Base-by-base conservation (phyloP, 92 coral and sea anemone species). In the Paragorgia papillata region DNA sequence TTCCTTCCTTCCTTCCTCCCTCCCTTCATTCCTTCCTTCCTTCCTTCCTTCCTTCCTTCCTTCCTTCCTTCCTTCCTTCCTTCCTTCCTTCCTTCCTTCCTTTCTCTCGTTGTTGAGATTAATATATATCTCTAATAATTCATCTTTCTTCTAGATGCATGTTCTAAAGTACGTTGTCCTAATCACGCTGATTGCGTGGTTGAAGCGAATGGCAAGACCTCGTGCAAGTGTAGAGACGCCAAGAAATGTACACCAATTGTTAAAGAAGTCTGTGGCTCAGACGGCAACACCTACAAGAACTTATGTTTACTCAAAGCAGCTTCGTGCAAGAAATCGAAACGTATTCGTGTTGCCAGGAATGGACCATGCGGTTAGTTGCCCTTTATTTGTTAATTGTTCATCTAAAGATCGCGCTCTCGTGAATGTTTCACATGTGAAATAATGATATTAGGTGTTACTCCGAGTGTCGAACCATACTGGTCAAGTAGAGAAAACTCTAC, bases 251-350 rank as follows among this genome's bases (percentile, higher is more conserved):
- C 83, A 60, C 58, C 81, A 56, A 63, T 34, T 22, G 90, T 91
- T 27, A 87, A 84, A 32, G 87, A 82, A 81, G 96, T 95, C 57
- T 95, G 99, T 71, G 99, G 99, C 15, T 76, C 99, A 35, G 99
- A 95, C 48, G 88, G 89, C 20, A 80, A 30, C 75, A 85, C 90
- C 53, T 95, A 95, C 57, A 80, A 85, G 9, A 95, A 86, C 63
- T 88, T 86, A 50, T 95, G 99, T 20, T 83, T 87, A 20, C 90
- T 95, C 29, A 87, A 85, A 25, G 97, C 64, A 10, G 78, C 78
- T 39, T 53, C 78, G 50, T 71, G 78, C 64, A 71, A 71, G 17
- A 34, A 43, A 53, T 64, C 51, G 22, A 71, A 71, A 71, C 78
- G 78, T 32, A 53, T 71, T 39, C 57, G 44, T 49, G 78, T 71